Base-by-base conservation (phyloP, 2,888 invertebrate species). In the Nemoura dubitans region DNA sequence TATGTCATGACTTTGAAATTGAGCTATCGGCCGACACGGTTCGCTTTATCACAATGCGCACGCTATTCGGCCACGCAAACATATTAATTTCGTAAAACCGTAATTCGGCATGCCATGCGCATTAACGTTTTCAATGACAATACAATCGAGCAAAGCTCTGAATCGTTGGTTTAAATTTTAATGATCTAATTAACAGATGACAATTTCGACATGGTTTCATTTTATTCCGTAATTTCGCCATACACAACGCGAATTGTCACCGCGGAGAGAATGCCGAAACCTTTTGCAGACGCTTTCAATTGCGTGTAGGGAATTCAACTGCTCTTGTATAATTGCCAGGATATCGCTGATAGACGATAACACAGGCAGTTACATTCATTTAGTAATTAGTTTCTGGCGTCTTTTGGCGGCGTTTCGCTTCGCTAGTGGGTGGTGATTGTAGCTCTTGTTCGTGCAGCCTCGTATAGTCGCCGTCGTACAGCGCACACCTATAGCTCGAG, bases 341-440 rank as follows among this genome's bases (percentile, higher is more conserved):
- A 83, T 83, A 83, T 83, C 30, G 43, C 83, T 83, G 83, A 83
- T 83, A n/a, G 83, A 25, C 36, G 83, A 83, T 83, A 25, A 43
- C 21, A 30, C 26, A 42, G n/a, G n/a, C 30, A 30, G 42, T 83
- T 43, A 42, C 83, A 83, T 83, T 83, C 83, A 83, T 36, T 83
- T 83, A 42, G 43, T 43, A 83, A 83, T 83, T 83, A 83, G 42
- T 83, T 83, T 42, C 42, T 42, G 6, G 30, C 81, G 81, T 81
- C 81, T 81, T 81, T 30, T 81, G 30, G 81, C 81, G 29, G 29
- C 81, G 81, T 81, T 81, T 30, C 27, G 43, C 27, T 1, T 7
- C 27, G 7, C 21, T 26, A 42, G 42, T 36, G 0, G 83, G n/a
- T n/a, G 6, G 26, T 83, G 42, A 83, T 26, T 84, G 84, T 43